Evolutionary conservation across 2,113 vertebrate genomes (phyloP).

Genomic region (Anseranas semipalmata): DNA sequence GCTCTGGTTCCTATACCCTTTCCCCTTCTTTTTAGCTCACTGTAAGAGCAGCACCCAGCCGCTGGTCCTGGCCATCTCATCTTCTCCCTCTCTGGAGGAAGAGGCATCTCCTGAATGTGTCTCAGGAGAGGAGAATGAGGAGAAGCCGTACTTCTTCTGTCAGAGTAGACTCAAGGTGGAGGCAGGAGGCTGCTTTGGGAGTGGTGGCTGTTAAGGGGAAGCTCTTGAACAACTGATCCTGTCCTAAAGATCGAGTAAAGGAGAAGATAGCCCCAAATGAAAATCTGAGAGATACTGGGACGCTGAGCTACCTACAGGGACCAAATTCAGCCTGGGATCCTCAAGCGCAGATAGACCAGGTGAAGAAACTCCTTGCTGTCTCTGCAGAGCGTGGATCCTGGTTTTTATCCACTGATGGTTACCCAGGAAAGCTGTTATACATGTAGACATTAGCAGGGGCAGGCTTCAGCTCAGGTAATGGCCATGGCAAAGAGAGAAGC

Average conservation of each 20-base stretch:
- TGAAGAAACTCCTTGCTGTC: not conserved
- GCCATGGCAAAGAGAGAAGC: not conserved
- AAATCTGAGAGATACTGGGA: not conserved
- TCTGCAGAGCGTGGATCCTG: not conserved
- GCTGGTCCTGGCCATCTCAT: not conserved
- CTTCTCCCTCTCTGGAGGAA: not conserved
- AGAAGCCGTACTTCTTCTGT: not conserved
- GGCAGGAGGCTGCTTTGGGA: not conserved
- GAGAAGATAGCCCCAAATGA: not conserved
- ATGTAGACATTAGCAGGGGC: not conserved
- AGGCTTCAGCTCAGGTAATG: not conserved
- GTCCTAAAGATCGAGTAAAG: not conserved
- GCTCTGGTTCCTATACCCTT: not conserved
- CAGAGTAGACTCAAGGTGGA: not conserved
- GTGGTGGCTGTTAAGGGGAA: not conserved
- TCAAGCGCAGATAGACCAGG: not conserved
- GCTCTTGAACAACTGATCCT: not conserved
- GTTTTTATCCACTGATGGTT: not conserved
- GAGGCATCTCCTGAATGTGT: not conserved
- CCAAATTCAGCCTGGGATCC: not conserved
- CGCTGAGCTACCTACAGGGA: not conserved
- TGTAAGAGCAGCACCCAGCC: not conserved
- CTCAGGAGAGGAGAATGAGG: not conserved
- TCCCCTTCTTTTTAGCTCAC: not conserved
- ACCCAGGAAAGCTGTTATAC: not conserved